phyloP scores from a whole-genome alignment of 2,888 invertebrate genomes.

The Priapulus caudatus region DNA sequence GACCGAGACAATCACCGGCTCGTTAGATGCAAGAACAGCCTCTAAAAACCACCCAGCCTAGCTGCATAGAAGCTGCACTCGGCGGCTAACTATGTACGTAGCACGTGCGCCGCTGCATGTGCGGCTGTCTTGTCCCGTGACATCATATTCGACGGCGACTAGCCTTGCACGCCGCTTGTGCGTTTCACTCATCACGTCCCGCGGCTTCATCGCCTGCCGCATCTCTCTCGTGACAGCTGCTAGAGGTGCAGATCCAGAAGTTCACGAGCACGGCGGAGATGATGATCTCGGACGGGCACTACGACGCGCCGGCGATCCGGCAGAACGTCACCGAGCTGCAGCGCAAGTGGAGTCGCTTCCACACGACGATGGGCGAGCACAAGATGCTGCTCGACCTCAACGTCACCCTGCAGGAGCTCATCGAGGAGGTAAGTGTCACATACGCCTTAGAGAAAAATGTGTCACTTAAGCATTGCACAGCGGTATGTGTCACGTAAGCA shows the following conservation, averaged over 20 bases:
- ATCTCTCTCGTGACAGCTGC: slow-evolving; percentile 43
- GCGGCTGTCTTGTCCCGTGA: too few species aligned
- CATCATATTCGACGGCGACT: too few species aligned
- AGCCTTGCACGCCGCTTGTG: too few species aligned
- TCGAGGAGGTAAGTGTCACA: slow-evolving; percentile 52
- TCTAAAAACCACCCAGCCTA: too few species aligned
- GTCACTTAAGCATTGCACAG: too few species aligned
- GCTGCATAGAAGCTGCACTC: too few species aligned
- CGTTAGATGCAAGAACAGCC: too few species aligned
- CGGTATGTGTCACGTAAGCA: too few species aligned
- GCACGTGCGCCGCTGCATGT: too few species aligned
- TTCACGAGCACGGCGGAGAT: slow-evolving; percentile 55
- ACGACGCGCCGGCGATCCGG: slow-evolving; percentile 47
- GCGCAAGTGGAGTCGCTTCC: slow-evolving; percentile 55
- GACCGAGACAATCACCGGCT: too few species aligned
- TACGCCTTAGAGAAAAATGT: too few species aligned
- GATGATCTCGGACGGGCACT: slow-evolving; percentile 38
- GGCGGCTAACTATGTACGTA: too few species aligned
- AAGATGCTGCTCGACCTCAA: slow-evolving; percentile 54
- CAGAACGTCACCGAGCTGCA: slow-evolving; percentile 51
- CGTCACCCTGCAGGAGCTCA: slow-evolving; percentile 56
- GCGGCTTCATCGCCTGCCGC: slow-evolving; percentile 5
- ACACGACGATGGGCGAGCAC: slow-evolving; percentile 52
- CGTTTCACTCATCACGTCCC: background rate
- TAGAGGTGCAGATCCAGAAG: slow-evolving; percentile 55